Percentiles rank a stretch among this genome's conserved stretches.
Conservation (phyloP, 2,113 vertebrate genomes). For the Zosterops hypoxanthus region DNA sequence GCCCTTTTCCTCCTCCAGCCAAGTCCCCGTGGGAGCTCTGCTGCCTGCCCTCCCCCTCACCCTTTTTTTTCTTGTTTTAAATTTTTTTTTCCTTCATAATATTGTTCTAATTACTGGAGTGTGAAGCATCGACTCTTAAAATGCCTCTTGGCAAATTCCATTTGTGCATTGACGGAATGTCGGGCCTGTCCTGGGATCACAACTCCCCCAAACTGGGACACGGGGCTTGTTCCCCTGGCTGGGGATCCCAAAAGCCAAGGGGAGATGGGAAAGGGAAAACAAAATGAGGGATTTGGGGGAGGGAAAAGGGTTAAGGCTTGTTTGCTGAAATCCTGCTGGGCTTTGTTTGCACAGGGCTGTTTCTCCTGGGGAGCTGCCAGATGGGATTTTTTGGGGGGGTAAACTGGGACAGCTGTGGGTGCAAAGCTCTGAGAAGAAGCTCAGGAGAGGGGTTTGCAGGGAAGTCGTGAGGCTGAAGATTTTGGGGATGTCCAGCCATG, state of each 20-base stretch:
- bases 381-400: background rate
- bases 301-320: background rate
- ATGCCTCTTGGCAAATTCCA: conserved; percentile 57
- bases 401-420: background rate
- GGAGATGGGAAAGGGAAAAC: background rate
- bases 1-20: background rate
- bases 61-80: too few relatives aligned
- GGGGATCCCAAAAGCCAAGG: background rate
- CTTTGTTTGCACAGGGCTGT: background rate
- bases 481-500: background rate
- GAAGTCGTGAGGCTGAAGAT: background rate
- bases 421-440: background rate
- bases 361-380: background rate
- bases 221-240: fast-evolving
- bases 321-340: background rate
- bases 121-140: conserved; percentile 55
- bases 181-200: fast-evolving
- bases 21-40: background rate
- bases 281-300: background rate
- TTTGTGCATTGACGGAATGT: background rate
- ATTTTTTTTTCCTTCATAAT: background rate
- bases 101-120: conserved; percentile 61
- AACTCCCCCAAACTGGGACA: background rate
- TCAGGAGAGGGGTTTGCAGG: background rate
- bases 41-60: background rate